Evolutionary conservation across 2,888 invertebrate species (phyloP), one percentile per base, ranked within the genome.

Genomic region (Mactromeris polynyma): DNA sequence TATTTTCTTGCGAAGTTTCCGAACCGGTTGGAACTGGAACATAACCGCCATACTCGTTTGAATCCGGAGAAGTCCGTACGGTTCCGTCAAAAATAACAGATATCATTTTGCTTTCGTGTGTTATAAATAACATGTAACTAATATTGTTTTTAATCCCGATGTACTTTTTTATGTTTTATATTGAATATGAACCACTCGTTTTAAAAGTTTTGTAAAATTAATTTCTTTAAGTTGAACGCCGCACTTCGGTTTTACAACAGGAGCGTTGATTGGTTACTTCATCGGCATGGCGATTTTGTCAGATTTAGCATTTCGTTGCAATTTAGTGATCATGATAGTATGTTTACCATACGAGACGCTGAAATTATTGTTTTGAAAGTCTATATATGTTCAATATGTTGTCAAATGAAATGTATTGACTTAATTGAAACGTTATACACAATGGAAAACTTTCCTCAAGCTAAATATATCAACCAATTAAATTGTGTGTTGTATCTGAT

Each of bases 21-120:
- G 92, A 95, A 96, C 96, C 96, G 96, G 96, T 96, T 96, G 94
- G 94, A 96, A 96, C 96, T 96, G 96, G 96, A 94, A 94, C 93
- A 93, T 91, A 93, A 93, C 94, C 95, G 94, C 95, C 95, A 95
- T 95, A 91, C 93, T 93, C 94, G 93, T 93, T 87, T 64, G 79
- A 79, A 82, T 90, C 95, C 96, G 96, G 94, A 14, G 85, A 90
- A 91, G 90, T 94, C 92, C 95, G 95, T 92, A 87, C 87, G 86
- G 40, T 89, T 80, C 86, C 69, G 84, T 46, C 64, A 42, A 81
- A 2, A 11, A 36, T 9, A 54, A 54, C 1, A 40, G 1, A 21
- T 21, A 19, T 36, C 36, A 3, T 17, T 33, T 33, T 19, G 11
- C n/a, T 26, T 73, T 36, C 2, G 7, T 73, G 9, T 73, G 17